Base-by-base conservation (phyloP, 2,797 vertebrate genomes). In the Oceanodroma leucorhoa region DNA sequence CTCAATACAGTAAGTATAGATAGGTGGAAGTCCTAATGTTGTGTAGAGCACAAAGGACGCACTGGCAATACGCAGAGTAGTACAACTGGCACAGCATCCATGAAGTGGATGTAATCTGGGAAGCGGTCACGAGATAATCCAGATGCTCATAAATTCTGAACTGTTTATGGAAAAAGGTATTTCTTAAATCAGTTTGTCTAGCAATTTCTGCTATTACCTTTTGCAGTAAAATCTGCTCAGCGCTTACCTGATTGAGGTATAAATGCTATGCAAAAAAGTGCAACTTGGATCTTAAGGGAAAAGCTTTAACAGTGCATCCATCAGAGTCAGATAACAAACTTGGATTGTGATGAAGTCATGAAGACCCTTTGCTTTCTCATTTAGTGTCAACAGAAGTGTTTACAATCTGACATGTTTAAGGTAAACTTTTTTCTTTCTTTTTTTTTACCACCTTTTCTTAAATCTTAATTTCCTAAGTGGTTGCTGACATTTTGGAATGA, bases 401-500 rank as follows among this genome's bases (percentile, higher is more conserved):
- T 61, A 18, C 61, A 32, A 72, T 65, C 32, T 38, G 75, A 18
- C 5, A 23, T 5, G 6, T 46, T 87, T 48, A 30, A 76, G 13
- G 16, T 40, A 71, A 67, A 53, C 10, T 34, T 24, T 61, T 34
- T 72, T 11, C 6, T 10, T 45, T 14, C 32, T 32, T 10, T 38
- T 17, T 55, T 79, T 67, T 53, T 18, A 9, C 7, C 0, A 4
- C 19, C 30, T 29, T 86, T 91, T 92, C 57, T 81, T 72, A 85
- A 91, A 58, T 93, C 62, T 79, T 93, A 64, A 91, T 92, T 94
- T 93, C 5, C 0, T 45, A 88, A 86, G 85, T 79, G 45, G 41
- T 48, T 88, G 72, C 87, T 96, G 77, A 83, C 73, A 58, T 93
- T 90, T 93, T 53, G n/a, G 70, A 93, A n/a, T 85, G 60, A 94